Evolutionary conservation across 2,888 invertebrate species (phyloP), one percentile per base, ranked within the genome.

Genomic region (Nymphalis urticae): DNA sequence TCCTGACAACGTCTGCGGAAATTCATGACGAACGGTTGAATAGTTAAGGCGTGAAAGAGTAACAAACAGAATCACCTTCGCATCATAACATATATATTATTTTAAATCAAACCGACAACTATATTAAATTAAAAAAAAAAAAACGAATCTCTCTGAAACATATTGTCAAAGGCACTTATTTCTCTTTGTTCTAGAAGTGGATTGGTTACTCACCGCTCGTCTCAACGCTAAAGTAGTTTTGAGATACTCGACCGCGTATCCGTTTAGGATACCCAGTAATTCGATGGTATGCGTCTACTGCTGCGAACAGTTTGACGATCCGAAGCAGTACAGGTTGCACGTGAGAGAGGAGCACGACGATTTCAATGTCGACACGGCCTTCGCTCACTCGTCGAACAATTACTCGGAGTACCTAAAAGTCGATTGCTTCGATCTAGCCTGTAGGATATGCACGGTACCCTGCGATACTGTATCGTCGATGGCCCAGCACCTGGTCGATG

Each of bases 181-280:
- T 86, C 82, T 84, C 79, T 89, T 88, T 88, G 89, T 89, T 89
- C 84, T 89, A 89, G 88, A 85, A 77, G 72, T 77, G 80, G 82
- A 84, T 82, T 81, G 81, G 80, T 82, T 85, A 82, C 72, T 79
- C 81, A 76, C 81, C 81, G 82, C 85, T 75, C 85, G 86, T 80
- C 80, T 76, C 81, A 89, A 89, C 81, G 88, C 89, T 71, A 82
- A 84, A 80, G 76, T 82, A 74, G 78, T 89, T 69, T 78, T 89
- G 79, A 81, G 83, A 79, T 83, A 85, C 79, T 75, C 86, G 47
- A 88, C 89, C 59, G 84, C 82, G 73, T 87, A 84, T 78, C 89
- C 89, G 62, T 89, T 89, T 82, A 83, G 85, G 74, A 79, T 87
- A 63, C 89, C 88, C 53, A 82, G 80, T 72, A 81, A 81, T 75